A percentile compares a stretch with the other conserved stretches of the same genome.
Conservation (phyloP, 2,113 vertebrate species). For the Tragelaphus scriptus region DNA sequence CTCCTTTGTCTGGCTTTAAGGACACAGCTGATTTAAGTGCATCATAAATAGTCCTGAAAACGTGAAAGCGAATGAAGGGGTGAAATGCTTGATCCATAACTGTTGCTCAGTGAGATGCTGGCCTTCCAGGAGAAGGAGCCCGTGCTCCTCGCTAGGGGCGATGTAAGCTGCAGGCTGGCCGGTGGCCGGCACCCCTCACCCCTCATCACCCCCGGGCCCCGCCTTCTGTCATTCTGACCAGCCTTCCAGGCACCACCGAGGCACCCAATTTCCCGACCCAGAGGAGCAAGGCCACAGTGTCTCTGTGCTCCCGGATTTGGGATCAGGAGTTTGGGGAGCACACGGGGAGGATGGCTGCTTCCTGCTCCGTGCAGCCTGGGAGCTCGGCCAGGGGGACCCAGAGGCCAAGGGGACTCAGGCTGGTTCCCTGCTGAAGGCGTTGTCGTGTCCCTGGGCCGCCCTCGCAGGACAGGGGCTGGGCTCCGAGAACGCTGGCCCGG, state of each 20-base stretch:
- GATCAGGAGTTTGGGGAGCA: neutral
- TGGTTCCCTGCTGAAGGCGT: too few species aligned
- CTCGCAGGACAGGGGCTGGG: neutral
- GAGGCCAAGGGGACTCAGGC: neutral
- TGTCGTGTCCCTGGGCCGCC: fast-evolving
- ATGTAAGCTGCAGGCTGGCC: neutral
- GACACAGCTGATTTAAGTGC: neutral
- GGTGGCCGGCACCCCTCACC: neutral
- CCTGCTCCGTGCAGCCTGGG: neutral
- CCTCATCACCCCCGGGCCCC: too few species aligned
- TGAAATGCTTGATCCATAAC: too few species aligned
- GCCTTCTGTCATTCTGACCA: neutral
- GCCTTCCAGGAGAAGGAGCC: neutral
- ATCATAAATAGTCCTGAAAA: neutral
- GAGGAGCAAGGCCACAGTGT: too few species aligned
- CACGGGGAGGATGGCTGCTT: fast-evolving
- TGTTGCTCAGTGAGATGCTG: neutral
- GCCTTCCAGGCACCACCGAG: neutral
- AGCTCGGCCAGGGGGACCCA: neutral
- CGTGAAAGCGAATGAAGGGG: neutral
- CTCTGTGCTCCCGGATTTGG: fast-evolving
- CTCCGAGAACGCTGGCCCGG: fast-evolving
- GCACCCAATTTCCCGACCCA: neutral
- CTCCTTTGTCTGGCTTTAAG: neutral
- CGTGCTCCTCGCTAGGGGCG: neutral